These are phyloP conservation scores for Gorsachius magnificus DNA, from an alignment of 2,797 vertebrate genomes.

Conservation along the genomic window DNA sequence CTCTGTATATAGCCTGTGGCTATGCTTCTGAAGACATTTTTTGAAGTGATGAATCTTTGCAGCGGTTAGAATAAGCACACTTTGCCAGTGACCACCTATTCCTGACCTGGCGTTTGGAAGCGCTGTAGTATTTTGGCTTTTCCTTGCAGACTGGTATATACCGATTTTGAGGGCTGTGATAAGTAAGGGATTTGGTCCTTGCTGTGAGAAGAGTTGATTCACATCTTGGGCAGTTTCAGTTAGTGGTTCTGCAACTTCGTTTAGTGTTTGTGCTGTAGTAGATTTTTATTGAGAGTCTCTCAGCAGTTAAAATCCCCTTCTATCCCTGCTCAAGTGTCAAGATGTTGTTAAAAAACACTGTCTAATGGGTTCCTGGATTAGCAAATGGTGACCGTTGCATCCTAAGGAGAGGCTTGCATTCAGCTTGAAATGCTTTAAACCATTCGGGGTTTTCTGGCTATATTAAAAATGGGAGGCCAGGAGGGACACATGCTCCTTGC, in stretches of 20 bases:
- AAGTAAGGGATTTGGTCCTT: background rate
- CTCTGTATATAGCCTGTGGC: accelerated
- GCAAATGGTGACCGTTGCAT: background rate
- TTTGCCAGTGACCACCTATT: background rate
- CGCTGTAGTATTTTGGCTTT: background rate
- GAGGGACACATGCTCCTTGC: background rate
- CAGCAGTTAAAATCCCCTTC: background rate
- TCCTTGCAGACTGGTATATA: background rate
- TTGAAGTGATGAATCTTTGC: background rate
- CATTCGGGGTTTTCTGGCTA: background rate
- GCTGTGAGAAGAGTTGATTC: background rate
- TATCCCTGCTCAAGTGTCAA: background rate
- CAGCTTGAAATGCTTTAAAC: background rate
- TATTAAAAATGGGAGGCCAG: background rate
- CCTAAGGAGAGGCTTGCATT: background rate
- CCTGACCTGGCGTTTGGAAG: background rate
- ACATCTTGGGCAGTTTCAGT: background rate
- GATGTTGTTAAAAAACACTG: background rate
- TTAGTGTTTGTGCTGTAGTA: background rate
- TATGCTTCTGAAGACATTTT: background rate
- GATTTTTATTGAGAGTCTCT: background rate
- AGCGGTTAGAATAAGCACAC: background rate
- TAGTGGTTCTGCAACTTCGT: background rate
- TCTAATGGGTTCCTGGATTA: background rate
- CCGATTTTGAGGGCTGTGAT: background rate